These are phyloP conservation scores for Standfussiana lucernea DNA, from an alignment of 2,888 invertebrate species.

Conservation along the genomic window DNA sequence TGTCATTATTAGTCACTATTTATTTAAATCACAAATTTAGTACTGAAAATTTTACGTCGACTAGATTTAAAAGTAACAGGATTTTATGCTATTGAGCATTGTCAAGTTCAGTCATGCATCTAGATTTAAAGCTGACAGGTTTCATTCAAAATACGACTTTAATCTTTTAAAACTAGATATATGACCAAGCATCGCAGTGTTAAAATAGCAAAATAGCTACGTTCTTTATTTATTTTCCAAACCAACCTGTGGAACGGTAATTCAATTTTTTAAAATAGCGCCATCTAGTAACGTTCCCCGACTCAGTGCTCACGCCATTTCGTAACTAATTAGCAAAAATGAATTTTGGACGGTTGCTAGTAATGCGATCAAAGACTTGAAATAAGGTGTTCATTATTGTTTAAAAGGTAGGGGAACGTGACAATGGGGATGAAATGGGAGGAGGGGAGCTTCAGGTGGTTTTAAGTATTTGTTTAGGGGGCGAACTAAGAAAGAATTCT, in stretches of 20 bases:
- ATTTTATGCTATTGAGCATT: not conserved
- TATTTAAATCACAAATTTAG: not conserved
- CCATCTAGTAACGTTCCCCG: slow-evolving; percentile 29
- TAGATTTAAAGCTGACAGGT: slow-evolving; percentile 11
- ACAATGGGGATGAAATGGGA: slow-evolving; percentile 45
- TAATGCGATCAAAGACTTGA: slow-evolving; percentile 57
- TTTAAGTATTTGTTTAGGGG: slow-evolving; percentile 43
- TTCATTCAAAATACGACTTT: not conserved
- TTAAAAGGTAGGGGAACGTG: slow-evolving; percentile 54
- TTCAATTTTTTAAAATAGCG: slow-evolving; percentile 38
- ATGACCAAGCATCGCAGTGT: not conserved
- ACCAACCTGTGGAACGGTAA: slow-evolving; percentile 16
- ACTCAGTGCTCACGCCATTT: slow-evolving; percentile 37
- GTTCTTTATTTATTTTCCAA: not conserved
- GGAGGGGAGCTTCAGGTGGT: slow-evolving; percentile 49
- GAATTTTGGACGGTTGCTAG: slow-evolving; percentile 54
- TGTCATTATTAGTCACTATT: not conserved
- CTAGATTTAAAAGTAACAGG: not conserved
- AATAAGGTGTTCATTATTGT: slow-evolving; percentile 66
- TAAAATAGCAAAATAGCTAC: not conserved
- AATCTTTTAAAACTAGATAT: slow-evolving; percentile 31
- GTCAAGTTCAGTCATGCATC: not conserved
- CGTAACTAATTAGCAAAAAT: slow-evolving; percentile 55
- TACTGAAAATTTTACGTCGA: not conserved
- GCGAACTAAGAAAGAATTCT: slow-evolving; percentile 21